Base-by-base conservation (phyloP, 2,113 vertebrate species). In the Urocolius indicus region DNA sequence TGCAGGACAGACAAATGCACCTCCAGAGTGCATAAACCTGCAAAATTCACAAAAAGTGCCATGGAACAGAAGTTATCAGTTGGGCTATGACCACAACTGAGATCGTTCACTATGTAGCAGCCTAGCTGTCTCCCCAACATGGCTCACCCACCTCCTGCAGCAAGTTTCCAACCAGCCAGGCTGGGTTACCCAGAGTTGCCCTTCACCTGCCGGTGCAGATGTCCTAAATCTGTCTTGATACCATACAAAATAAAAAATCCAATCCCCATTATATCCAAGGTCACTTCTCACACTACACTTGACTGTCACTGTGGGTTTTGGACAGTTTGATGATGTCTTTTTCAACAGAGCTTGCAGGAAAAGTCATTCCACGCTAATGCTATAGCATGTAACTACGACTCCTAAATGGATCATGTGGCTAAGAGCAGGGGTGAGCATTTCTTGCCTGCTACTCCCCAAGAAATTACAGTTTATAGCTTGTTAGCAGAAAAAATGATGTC, bases 381-480 rank as follows among this genome's bases (percentile, higher is more conserved):
- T 16, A 24, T 3, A 41, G 71, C 59, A 9, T 2, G 38, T 23
- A 46, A 36, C 29, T 20, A 27, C 0, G 6, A 27, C 41, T 89
- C 75, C 63, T 51, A 11, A 49, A 49, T 5, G 32, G 36, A 55
- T 27, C 12, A 36, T 0, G 0, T n/a, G 69, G 52, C 81, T 75
- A 17, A n/a, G 45, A 85, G 54, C 77, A 43, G 77, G 58, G 22
- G 4, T 72, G 27, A 41, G 63, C 32, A 34, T 43, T 83, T 87
- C 80, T 46, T 36, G n/a, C 48, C 73, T 29, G 7, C 71, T 43
- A 14, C 93, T 94, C 71, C 75, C 87, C 73, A 67, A 63, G 27
- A 94, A 95, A 98, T 94, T 91, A 69, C 43, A 73, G 41, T 69
- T 97, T 83, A 61, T 6, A 78, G 82, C 92, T 96, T 94, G 83